A percentile compares a stretch with the other conserved stretches of the same genome.
These are phyloP conservation scores for Nephrotoma appendiculata DNA, from an alignment of 2,888 invertebrate species.

Conservation along the genomic window DNA sequence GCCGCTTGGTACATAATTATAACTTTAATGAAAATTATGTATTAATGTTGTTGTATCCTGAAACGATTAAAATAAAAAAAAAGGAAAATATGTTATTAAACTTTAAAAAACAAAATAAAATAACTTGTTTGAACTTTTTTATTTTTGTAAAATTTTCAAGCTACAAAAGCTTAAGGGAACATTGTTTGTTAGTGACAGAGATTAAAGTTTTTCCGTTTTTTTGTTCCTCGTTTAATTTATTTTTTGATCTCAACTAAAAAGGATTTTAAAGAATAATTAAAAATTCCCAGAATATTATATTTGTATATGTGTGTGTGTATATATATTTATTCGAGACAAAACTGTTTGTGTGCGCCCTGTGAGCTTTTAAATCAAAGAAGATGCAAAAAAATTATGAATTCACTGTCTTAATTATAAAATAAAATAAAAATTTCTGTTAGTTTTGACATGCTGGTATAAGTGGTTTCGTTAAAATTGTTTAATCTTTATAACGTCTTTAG, in stretches of 20 bases:
- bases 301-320: no score
- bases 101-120: not conserved
- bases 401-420: not conserved
- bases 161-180: not conserved
- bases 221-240: not conserved
- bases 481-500: not conserved
- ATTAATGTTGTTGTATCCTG: not conserved
- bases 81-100: not conserved
- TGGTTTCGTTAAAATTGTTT: not conserved
- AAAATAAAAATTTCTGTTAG: not conserved
- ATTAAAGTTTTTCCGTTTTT: not conserved
- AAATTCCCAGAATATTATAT: not conserved
- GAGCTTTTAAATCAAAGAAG: not conserved
- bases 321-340: not conserved
- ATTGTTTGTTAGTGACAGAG: not conserved
- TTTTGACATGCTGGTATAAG: not conserved
- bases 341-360: not conserved
- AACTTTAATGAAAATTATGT: not conserved
- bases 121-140: not conserved
- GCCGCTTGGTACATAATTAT: not conserved
- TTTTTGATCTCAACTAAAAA: not conserved
- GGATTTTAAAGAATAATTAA: not conserved
- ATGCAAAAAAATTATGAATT: not conserved
- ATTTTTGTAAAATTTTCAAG: not conserved
- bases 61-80: not conserved